Conservation (phyloP, 2,888 invertebrate genomes). For the Cetonia aurata region DNA sequence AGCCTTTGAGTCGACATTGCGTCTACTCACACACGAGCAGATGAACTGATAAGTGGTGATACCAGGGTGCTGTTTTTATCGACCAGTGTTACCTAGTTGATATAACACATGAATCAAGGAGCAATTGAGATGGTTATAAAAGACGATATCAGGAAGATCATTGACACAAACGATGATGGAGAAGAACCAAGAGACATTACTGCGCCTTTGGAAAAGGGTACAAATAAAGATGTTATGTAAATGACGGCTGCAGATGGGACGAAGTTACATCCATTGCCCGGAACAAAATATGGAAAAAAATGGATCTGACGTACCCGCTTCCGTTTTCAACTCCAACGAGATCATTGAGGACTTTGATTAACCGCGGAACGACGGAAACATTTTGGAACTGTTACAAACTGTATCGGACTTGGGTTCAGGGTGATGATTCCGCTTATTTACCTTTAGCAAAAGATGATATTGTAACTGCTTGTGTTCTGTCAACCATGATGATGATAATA, state of each 20-base stretch:
- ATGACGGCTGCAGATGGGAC: not conserved
- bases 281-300: not conserved
- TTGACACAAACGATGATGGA: not conserved
- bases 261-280: too few species aligned
- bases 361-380: not conserved
- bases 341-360: slow-evolving; percentile 3
- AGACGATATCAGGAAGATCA: not conserved
- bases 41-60: slow-evolving; percentile 2
- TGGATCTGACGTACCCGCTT: not conserved
- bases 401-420: not conserved
- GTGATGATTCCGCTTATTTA: not conserved
- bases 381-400: not conserved
- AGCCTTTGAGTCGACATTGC: slow-evolving; percentile 2
- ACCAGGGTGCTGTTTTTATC: not conserved
- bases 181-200: slow-evolving; percentile 6
- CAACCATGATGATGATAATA: too few species aligned
- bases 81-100: slow-evolving; percentile 1
- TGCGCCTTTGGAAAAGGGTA: not conserved
- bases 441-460: too few species aligned
- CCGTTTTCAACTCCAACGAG: not conserved
- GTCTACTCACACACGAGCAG: not conserved
- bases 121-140: slow-evolving; percentile 1
- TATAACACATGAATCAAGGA: not conserved
- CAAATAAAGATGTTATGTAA: slow-evolving; percentile 2
- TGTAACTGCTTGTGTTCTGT: too few species aligned